Conservation (phyloP, 2,113 vertebrate species). For the Cololabis saira region DNA sequence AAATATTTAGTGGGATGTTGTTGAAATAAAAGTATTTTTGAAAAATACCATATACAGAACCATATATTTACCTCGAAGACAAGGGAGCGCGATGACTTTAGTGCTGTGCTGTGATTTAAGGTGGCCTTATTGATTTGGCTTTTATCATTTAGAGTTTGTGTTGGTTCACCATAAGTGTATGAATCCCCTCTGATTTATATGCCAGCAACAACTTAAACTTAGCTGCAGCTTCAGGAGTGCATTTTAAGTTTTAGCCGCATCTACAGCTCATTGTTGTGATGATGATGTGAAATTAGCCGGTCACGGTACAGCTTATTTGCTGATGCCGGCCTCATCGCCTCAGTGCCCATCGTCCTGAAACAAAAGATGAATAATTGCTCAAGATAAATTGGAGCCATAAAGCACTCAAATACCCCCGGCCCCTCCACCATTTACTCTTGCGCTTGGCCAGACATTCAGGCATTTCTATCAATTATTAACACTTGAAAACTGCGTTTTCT, state of each 20-base stretch:
- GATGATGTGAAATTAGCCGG: conserved; percentile 38
- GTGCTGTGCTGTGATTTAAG: too few relatives aligned
- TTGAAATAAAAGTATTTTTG: too few relatives aligned
- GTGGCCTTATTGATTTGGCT: too few relatives aligned
- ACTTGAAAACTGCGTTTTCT: conserved; percentile 82
- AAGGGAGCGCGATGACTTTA: too few relatives aligned
- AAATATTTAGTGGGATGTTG: too few relatives aligned
- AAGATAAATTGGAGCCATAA: conserved; percentile 80
- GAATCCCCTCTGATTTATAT: too few relatives aligned
- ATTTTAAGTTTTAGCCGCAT: neutral
- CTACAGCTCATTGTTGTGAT: conserved; percentile 21
- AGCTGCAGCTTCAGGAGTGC: neutral
- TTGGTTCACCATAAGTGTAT: too few relatives aligned
- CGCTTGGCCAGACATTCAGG: conserved; percentile 68
- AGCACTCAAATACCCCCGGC: conserved; percentile 73
- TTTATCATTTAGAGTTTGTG: too few relatives aligned
- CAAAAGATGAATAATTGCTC: conserved; percentile 71
- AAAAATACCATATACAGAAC: too few relatives aligned
- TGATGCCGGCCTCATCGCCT: conserved; percentile 5
- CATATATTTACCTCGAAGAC: too few relatives aligned
- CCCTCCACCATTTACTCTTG: conserved; percentile 80
- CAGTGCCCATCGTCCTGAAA: conserved; percentile 38
- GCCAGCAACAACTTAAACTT: too few relatives aligned
- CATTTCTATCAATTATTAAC: conserved; percentile 86
- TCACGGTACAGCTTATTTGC: neutral